Conservation (phyloP, 2,888 invertebrate genomes). For the Rotaria magnacalcarata region DNA sequence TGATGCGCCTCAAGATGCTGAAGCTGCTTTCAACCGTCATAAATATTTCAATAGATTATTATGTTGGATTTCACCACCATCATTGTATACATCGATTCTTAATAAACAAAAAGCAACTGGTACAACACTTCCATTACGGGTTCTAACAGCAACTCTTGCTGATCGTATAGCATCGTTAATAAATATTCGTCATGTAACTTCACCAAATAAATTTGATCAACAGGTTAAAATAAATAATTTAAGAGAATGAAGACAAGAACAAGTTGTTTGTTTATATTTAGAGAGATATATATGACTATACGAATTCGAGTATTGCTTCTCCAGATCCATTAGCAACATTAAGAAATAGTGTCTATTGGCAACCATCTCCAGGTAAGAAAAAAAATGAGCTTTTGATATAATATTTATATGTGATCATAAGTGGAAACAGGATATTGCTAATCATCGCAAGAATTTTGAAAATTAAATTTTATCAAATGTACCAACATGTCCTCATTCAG, state of each 20-base stretch:
- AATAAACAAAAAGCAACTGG: not conserved
- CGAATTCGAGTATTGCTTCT: not conserved
- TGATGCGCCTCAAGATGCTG: not conserved
- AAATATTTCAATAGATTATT: not conserved
- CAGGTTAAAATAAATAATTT: not conserved
- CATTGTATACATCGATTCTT: slow-evolving; percentile 14
- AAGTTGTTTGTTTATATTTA: too few relatives aligned
- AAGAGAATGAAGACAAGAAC: too few relatives aligned
- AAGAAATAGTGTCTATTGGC: slow-evolving; percentile 32
- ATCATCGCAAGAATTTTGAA: too few relatives aligned
- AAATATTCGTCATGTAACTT: not conserved
- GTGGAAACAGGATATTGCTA: too few relatives aligned
- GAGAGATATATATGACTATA: not conserved
- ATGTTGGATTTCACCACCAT: not conserved
- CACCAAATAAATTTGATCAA: not conserved
- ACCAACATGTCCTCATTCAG: too few relatives aligned
- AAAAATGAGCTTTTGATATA: not conserved
- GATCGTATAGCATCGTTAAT: not conserved
- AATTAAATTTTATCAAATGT: too few relatives aligned
- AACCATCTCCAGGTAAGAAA: not conserved
- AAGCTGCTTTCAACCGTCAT: not conserved
- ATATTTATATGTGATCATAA: not conserved
- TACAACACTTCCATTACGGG: slow-evolving; percentile 13
- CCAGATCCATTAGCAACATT: slow-evolving; percentile 11
- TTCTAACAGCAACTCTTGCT: not conserved